Evolutionary conservation across 2,797 vertebrate genomes (phyloP), one percentile per base, ranked within the genome.

Genomic region (Thamnophis elegans): DNA sequence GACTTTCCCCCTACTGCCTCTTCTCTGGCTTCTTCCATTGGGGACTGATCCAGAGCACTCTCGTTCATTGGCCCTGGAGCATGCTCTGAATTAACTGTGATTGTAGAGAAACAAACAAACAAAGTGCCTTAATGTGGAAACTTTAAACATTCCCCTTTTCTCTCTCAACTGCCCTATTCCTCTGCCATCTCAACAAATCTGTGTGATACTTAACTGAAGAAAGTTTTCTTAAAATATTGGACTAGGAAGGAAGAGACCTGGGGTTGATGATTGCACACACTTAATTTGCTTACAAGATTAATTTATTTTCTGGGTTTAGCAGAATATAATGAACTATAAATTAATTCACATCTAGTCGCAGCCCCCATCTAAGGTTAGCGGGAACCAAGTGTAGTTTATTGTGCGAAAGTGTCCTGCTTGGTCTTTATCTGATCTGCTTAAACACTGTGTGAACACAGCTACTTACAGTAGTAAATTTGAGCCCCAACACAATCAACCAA

Each of bases 1-100:
- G 94, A 98, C 97, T 0, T 97, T 98, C 0, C 97, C 95, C 2
- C 98, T 96, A 93, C 98, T 98, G 94, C 94, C 97, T 94, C 96
- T 95, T 91, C 97, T 94, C 97, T 94, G 90, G 97, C 95, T 0
- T 94, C 94, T 0, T 97, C 91, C 8, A 89, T 62, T 1, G 97
- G 98, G 93, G 96, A 95, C 90, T 53, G 89, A 9, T 85, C 91
- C 51, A 5, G 36, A 2, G 53, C 0, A 3, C 25, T 65, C 28
- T 86, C 53, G 0, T 36, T 42, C 18, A 1, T 3, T 1, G 59
- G 82, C 20, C 22, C 85, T 28, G 51, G 3, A 28, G 32, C 12
- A 12, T 55, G 59, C 82, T 65, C 88, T 4, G 20, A n/a, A 36
- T 26, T 42, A 47, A 58, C 87, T 60, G 18, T 47, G 25, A 51